phyloP scores from a whole-genome alignment of 2,888 invertebrate genomes.

The Eristalis intricaria region DNA sequence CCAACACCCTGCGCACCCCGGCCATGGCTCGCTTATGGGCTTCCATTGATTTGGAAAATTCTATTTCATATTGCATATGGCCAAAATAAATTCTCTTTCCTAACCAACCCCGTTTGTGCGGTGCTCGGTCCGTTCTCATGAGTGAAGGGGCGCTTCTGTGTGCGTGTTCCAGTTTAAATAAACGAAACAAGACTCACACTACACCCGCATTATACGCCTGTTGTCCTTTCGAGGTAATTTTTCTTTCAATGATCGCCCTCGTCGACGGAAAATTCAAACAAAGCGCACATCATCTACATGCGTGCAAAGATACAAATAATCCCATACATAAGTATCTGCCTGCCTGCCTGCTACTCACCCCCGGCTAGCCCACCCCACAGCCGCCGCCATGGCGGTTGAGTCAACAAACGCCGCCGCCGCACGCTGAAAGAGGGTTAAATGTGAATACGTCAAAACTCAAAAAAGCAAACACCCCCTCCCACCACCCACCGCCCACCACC shows the following conservation, averaged over 20 bases:
- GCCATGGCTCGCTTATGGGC: neutral
- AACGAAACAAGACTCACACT: neutral
- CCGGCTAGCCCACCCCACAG: neutral
- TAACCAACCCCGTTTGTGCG: conserved; percentile 35
- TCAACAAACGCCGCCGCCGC: conserved; percentile 30
- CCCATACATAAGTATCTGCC: neutral
- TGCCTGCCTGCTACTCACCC: neutral
- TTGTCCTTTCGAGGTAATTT: conserved; percentile 2
- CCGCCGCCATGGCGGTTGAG: conserved; percentile 20
- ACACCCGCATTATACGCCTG: neutral
- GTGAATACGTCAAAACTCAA: conserved; percentile 65
- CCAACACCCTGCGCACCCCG: neutral
- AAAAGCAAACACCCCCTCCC: conserved; percentile 38
- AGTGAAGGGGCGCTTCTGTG: neutral
- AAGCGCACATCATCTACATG: conserved; percentile 6
- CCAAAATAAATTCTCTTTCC: conserved; percentile 38
- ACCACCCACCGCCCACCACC: neutral
- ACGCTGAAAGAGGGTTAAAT: conserved; percentile 57
- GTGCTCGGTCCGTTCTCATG: neutral
- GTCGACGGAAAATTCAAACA: conserved; percentile 25
- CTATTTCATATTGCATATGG: conserved; percentile 50
- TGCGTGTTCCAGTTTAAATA: conserved; percentile 7
- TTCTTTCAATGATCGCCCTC: neutral
- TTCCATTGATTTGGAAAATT: conserved; percentile 59
- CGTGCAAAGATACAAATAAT: conserved; percentile 7